Percentiles rank a stretch among this genome's conserved stretches.
phyloP scores from a whole-genome alignment of 2,113 vertebrate species.

The Dipodomys spectabilis region DNA sequence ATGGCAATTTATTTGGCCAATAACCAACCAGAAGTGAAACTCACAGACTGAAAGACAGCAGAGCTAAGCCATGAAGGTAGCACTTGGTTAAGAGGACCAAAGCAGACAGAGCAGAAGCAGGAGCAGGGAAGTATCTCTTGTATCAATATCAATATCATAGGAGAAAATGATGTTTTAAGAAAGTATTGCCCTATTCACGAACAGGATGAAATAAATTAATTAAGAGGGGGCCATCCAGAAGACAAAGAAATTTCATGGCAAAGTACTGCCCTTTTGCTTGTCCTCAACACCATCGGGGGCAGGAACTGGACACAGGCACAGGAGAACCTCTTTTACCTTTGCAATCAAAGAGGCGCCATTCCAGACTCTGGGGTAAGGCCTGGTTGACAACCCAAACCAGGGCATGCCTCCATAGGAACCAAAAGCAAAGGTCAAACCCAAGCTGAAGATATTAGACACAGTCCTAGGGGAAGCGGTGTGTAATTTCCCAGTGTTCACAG shows the following conservation, averaged over 20 bases:
- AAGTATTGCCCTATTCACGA: not conserved
- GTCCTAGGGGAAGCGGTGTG: not conserved
- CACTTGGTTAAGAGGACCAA: not conserved
- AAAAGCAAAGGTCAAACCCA: too few species aligned
- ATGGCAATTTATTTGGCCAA: not conserved
- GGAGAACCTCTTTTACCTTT: not conserved
- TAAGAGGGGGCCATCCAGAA: slow-evolving; percentile 10
- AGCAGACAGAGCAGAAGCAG: not conserved
- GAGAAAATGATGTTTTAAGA: slow-evolving; percentile 2
- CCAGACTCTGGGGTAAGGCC: not conserved
- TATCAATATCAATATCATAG: not conserved
- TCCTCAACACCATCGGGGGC: not conserved
- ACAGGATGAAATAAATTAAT: not conserved
- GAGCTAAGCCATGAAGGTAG: not conserved
- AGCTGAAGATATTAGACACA: not conserved
- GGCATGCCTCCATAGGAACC: not conserved
- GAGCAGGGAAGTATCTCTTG: not conserved
- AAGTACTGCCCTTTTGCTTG: not conserved
- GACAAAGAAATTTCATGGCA: not conserved
- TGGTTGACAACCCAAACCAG: not conserved
- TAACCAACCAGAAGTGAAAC: not conserved
- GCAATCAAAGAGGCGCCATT: not conserved
- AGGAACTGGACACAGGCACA: not conserved
- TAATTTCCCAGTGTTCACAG: not conserved
- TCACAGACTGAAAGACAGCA: not conserved